Evolutionary conservation across 2,797 vertebrate genomes (phyloP).

Genomic region (Holocentrus rufus): DNA sequence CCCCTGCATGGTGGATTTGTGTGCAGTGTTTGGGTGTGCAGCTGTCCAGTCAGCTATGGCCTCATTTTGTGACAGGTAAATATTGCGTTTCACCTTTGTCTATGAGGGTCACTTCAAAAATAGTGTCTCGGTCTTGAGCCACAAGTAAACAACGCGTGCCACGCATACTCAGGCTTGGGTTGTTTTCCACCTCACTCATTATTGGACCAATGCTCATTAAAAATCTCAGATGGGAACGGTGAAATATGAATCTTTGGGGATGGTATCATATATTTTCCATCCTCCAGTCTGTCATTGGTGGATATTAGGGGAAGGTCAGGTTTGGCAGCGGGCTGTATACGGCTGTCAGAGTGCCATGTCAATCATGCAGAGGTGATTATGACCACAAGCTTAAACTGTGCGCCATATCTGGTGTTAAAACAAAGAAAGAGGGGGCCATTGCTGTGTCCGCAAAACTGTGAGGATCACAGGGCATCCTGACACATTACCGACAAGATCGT

Average conservation of each 20-base stretch:
- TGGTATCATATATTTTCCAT: constrained; percentile 31
- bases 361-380: constrained; percentile 30
- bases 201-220: constrained; percentile 28
- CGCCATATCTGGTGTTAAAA: constrained; percentile 1
- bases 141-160: constrained; percentile 41
- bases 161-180: constrained; percentile 32
- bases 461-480: neutral
- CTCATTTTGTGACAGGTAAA: constrained; percentile 45
- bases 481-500: neutral
- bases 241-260: constrained; percentile 28
- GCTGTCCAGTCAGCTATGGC: constrained; percentile 31
- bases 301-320: constrained; percentile 44
- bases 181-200: constrained; percentile 36
- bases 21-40: constrained; percentile 26
- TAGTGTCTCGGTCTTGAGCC: constrained; percentile 29
- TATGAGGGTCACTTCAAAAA: constrained; percentile 49
- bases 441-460: neutral
- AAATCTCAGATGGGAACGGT: constrained; percentile 46
- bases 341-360: constrained; percentile 8
- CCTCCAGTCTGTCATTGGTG: constrained; percentile 28
- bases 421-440: constrained; percentile 21
- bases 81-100: constrained; percentile 51
- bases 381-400: constrained; percentile 4
- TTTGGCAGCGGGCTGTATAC: constrained; percentile 29
- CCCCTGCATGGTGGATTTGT: constrained; percentile 19